A percentile compares a stretch with the other conserved stretches of the same genome.
phyloP scores from a whole-genome alignment of 1,140 invertebrate genomes.

The Microplitis mediator region DNA sequence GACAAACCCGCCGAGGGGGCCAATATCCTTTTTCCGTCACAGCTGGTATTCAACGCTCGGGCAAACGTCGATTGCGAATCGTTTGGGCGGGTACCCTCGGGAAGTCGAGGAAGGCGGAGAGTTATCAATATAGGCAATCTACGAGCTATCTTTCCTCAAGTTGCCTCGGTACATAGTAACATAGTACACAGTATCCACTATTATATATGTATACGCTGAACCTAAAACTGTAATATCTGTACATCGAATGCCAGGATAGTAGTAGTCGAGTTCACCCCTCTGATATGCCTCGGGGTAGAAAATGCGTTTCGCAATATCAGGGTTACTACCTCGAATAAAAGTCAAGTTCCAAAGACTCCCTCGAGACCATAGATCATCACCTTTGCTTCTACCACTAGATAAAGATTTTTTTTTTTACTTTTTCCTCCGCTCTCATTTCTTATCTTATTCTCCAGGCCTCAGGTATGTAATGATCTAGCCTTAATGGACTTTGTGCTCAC shows the following conservation, averaged over 20 bases:
- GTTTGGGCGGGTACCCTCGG: neutral
- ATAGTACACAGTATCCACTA: too few species aligned
- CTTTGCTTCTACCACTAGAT: neutral
- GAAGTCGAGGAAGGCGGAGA: neutral
- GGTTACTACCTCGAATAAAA: conserved; percentile 3
- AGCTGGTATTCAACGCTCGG: neutral
- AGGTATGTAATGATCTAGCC: neutral
- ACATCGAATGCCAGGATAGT: too few species aligned
- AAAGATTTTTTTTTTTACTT: neutral
- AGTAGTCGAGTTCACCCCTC: too few species aligned
- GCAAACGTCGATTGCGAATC: conserved; percentile 10
- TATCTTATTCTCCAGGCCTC: neutral
- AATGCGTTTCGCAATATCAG: conserved; percentile 9
- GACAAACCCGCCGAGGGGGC: neutral
- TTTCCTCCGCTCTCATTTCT: neutral
- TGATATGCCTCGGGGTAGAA: neutral
- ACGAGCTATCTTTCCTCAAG: neutral
- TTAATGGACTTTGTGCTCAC: too few species aligned
- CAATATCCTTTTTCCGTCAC: conserved; percentile 14
- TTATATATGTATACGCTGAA: too few species aligned
- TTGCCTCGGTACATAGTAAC: too few species aligned
- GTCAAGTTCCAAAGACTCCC: neutral
- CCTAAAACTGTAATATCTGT: too few species aligned
- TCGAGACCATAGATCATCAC: neutral
- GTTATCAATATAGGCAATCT: conserved; percentile 17